phyloP scores from a whole-genome alignment of 2,888 invertebrate species.

The Empis stercorea region DNA sequence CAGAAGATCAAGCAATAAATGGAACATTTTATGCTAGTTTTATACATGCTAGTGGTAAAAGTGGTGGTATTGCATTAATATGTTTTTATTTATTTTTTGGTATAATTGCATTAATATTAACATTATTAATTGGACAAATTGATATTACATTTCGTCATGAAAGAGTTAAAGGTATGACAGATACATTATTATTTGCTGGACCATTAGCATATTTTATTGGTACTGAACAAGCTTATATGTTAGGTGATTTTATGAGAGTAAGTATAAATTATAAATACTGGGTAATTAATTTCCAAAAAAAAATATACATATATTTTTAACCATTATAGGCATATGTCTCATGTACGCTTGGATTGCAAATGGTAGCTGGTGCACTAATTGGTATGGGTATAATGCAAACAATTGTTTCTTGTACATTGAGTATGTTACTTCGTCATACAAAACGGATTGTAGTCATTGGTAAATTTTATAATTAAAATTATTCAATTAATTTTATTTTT shows the following conservation, averaged over 20 bases:
- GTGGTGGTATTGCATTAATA: slow-evolving; percentile 26
- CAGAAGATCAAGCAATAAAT: slow-evolving; percentile 12
- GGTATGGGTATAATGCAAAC: slow-evolving; percentile 63
- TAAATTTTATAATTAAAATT: slow-evolving; percentile 27
- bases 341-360: slow-evolving; percentile 63
- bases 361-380: slow-evolving; percentile 58
- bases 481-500: background rate
- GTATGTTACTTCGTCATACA: slow-evolving; percentile 64
- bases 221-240: slow-evolving; percentile 73
- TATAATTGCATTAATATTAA: slow-evolving; percentile 35
- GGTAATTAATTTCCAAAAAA: background rate
- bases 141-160: slow-evolving; percentile 31
- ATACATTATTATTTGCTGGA: slow-evolving; percentile 49
- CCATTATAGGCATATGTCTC: slow-evolving; percentile 60
- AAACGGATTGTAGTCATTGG: slow-evolving; percentile 60
- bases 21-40: slow-evolving; percentile 24
- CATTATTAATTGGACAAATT: slow-evolving; percentile 38
- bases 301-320: background rate
- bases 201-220: slow-evolving; percentile 72
- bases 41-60: slow-evolving; percentile 23
- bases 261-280: too few species aligned
- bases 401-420: slow-evolving; percentile 64
- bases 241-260: slow-evolving; percentile 70
- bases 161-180: slow-evolving; percentile 38
- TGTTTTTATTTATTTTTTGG: slow-evolving; percentile 35